Percentiles rank a stretch among this genome's conserved stretches.
These are phyloP conservation scores for Microctenopoma stevenorrisi DNA, from an alignment of 2,797 vertebrate genomes.

Conservation along the genomic window DNA sequence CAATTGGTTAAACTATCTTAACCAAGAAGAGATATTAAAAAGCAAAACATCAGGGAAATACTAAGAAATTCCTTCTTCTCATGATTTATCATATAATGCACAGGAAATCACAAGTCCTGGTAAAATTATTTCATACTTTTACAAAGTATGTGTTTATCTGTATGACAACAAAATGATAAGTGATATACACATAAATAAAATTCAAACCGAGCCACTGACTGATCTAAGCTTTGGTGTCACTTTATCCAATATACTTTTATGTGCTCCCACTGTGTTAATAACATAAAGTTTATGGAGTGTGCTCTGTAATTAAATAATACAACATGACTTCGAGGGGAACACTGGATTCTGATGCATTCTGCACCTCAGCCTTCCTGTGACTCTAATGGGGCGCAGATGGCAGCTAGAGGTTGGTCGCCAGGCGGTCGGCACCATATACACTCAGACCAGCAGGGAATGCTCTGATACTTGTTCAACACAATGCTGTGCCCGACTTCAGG, in stretches of 20 bases:
- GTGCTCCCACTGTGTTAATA: constrained; percentile 75
- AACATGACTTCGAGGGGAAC: constrained; percentile 70
- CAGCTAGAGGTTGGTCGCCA: constrained; percentile 65
- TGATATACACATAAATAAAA: not conserved
- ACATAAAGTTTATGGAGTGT: constrained; percentile 77
- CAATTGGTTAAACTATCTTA: constrained; percentile 34
- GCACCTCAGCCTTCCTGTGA: constrained; percentile 58
- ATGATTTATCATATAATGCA: not conserved
- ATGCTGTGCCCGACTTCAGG: constrained; percentile 62
- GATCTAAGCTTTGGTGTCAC: constrained; percentile 53
- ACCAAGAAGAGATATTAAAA: not conserved
- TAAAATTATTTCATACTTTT: not conserved
- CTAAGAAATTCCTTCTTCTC: not conserved
- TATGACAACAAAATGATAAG: not conserved
- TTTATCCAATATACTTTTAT: constrained; percentile 77
- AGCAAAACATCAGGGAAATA: not conserved
- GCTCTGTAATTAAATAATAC: constrained; percentile 77
- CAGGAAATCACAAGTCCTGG: not conserved
- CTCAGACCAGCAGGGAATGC: constrained; percentile 70
- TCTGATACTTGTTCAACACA: constrained; percentile 65
- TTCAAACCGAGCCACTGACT: constrained; percentile 23
- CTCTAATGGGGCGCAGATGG: constrained; percentile 82
- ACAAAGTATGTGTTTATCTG: not conserved
- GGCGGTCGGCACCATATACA: constrained; percentile 67
- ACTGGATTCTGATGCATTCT: constrained; percentile 33